Evolutionary conservation across 1,140 invertebrate genomes (phyloP).

Genomic region (Ctenoplectra terminalis): DNA sequence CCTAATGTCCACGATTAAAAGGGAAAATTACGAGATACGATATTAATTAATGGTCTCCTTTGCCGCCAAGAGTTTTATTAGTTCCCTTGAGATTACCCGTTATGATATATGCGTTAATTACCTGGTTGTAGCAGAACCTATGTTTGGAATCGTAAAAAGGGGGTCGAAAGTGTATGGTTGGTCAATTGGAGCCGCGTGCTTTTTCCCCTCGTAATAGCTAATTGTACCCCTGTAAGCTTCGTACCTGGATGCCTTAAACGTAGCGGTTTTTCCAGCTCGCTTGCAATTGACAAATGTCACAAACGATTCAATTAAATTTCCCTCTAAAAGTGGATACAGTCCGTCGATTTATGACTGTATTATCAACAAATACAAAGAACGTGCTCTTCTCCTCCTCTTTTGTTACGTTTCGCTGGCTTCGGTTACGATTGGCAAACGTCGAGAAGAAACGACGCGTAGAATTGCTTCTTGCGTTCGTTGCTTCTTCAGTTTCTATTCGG

Average conservation of each 20-base stretch:
- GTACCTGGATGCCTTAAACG: slow-evolving; percentile 9
- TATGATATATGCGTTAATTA: not conserved
- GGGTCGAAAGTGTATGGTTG: not conserved
- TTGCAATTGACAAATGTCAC: slow-evolving; percentile 55
- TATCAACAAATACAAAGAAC: slow-evolving; percentile 33
- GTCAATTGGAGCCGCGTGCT: not conserved
- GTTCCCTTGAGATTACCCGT: not conserved
- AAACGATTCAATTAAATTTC: slow-evolving; percentile 63
- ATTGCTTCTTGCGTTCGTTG: not conserved
- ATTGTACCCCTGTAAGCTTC: slow-evolving; percentile 11
- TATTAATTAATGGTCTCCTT: not conserved
- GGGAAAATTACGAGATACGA: not conserved
- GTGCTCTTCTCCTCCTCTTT: slow-evolving; percentile 13
- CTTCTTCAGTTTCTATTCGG: not conserved
- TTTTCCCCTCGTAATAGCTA: not conserved
- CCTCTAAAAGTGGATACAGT: slow-evolving; percentile 35
- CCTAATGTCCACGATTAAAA: not conserved
- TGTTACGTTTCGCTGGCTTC: slow-evolving; percentile 43
- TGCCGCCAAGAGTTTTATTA: no score
- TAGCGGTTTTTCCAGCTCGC: slow-evolving; percentile 45
- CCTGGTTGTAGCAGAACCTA: not conserved
- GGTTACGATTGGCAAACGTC: slow-evolving; percentile 30
- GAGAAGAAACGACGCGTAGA: not conserved
- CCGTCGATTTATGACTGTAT: slow-evolving; percentile 26
- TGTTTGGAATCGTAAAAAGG: not conserved